Evolutionary conservation across 2,888 invertebrate species (phyloP), one percentile per base, ranked within the genome.

Genomic region (Philhelius pedissequus): DNA sequence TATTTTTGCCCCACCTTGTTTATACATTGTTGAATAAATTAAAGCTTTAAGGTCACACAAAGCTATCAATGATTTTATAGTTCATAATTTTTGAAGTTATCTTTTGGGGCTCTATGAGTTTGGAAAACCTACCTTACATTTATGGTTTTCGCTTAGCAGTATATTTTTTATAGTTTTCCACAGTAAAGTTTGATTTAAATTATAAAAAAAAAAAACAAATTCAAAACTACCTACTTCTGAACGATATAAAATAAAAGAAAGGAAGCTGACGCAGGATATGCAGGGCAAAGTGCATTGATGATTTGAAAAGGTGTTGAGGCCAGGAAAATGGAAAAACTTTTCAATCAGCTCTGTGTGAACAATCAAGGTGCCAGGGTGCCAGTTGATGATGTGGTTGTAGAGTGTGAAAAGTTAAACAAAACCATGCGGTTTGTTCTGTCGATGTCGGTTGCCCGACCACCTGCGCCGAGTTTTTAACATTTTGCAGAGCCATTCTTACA

Each of bases 311-410:
- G 58, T 35, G 40, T 60, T 38, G 38, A 40, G 58, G 58, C 25
- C 25, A 38, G 58, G 27, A 43, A 62, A 43, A 43, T 62, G 40
- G 40, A 32, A 62, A 62, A 62, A 62, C 60, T 62, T 62, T 62
- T 62, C 60, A 62, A 62, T 62, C 60, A 62, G 40, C 25, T 25
- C 6, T 43, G 40, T 15, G 60, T 38, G 40, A 62, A 62, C 60
- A 62, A 62, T 62, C 40, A 62, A 62, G 60, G 60, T 43, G 60
- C 43, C 60, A 62, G 60, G 60, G 60, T 43, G 60, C 43, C 60
- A 62, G 60, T 62, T 62, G 60, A 62, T 62, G 60, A 62, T 62
- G 60, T 62, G 60, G 60, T 62, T 62, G 18, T 15, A 40, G 11
- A 25, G 60, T 62, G 60, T 43, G 60, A 62, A 62, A 62, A 62